phyloP scores from a whole-genome alignment of 2,113 vertebrate species.

The Trematomus loennbergii region DNA sequence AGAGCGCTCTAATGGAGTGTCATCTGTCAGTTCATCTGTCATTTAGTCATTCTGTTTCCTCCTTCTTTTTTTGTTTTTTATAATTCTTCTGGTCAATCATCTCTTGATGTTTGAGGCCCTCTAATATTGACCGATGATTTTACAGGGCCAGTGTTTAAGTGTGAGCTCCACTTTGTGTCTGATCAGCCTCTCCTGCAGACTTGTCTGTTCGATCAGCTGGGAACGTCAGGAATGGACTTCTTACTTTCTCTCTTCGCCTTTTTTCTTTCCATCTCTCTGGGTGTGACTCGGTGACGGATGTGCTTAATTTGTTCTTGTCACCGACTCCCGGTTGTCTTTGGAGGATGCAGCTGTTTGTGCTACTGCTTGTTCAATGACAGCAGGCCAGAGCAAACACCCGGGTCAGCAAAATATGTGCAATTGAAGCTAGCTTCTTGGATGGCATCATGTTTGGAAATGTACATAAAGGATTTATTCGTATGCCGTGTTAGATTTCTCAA shows the following conservation, averaged over 20 bases:
- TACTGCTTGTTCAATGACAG: slow-evolving; percentile 14
- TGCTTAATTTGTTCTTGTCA: slow-evolving; percentile 50
- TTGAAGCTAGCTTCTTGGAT: not conserved
- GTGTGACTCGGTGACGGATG: slow-evolving; percentile 45
- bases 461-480: not conserved
- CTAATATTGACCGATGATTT: slow-evolving; percentile 19
- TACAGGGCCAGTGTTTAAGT: not conserved
- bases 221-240: slow-evolving; percentile 44
- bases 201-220: slow-evolving; percentile 24
- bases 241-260: slow-evolving; percentile 19
- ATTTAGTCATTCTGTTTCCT: not conserved
- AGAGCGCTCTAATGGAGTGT: slow-evolving; percentile 4
- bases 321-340: slow-evolving; percentile 48
- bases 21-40: slow-evolving; percentile 10
- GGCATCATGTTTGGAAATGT: not conserved
- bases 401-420: not conserved
- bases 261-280: slow-evolving; percentile 49
- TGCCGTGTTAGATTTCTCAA: not conserved
- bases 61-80: not conserved
- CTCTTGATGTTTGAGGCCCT: not conserved
- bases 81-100: not conserved
- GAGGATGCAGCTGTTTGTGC: slow-evolving; percentile 37
- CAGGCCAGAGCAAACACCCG: slow-evolving; percentile 32
- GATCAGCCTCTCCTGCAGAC: slow-evolving; percentile 17
- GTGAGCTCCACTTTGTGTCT: slow-evolving; percentile 13